These are phyloP conservation scores for Synaphobranchus kaupii DNA, from an alignment of 2,797 vertebrate genomes.

Conservation along the genomic window DNA sequence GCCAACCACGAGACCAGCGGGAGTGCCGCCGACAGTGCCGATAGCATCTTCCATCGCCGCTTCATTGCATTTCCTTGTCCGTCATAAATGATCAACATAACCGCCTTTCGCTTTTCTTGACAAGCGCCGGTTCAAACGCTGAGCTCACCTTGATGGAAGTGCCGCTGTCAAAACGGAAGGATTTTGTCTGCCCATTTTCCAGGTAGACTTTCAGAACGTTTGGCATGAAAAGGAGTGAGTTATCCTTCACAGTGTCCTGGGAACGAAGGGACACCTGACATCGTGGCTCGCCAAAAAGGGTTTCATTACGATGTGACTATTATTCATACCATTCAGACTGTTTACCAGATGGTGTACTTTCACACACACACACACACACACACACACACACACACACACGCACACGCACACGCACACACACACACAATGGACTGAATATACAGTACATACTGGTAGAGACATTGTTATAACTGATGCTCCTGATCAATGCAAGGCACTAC, in stretches of 20 bases:
- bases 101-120: not conserved
- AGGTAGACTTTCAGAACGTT: conserved; percentile 98
- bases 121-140: not conserved
- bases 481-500: not conserved
- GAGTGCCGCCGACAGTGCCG: not conserved
- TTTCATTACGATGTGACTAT: not conserved
- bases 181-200: conserved; percentile 98
- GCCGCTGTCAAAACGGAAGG: conserved; percentile 94
- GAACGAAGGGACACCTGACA: conserved; percentile 26
- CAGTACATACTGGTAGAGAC: not conserved
- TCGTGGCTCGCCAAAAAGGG: not conserved
- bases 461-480: not conserved
- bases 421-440: not conserved
- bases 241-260: conserved; percentile 83
- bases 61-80: not conserved
- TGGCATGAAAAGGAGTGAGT: conserved; percentile 98
- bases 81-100: not conserved
- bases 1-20: not conserved
- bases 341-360: not conserved
- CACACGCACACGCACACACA: too few relatives aligned
- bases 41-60: not conserved
- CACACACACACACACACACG: not conserved
- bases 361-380: conserved; percentile 1
- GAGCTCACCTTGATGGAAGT: conserved; percentile 91
- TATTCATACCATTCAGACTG: not conserved